Evolutionary conservation across 2,888 invertebrate genomes (phyloP).

Genomic region (Megamerina dolium): DNA sequence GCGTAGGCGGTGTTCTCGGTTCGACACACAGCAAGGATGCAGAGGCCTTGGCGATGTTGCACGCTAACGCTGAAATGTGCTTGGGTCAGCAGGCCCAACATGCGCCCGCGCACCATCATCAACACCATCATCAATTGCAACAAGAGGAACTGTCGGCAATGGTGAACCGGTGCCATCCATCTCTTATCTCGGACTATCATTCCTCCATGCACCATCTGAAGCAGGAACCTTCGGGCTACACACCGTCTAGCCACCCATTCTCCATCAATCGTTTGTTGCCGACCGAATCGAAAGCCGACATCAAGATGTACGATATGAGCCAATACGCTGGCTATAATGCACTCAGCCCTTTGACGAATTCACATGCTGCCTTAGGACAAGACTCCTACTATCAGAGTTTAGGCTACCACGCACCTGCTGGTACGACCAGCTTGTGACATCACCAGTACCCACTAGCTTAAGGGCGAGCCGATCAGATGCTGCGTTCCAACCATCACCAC

Average conservation of each 20-base stretch:
- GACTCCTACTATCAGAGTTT: constrained; percentile 81
- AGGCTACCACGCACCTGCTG: constrained; percentile 64
- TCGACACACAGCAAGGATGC: constrained; percentile 52
- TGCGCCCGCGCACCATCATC: constrained; percentile 52
- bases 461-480: constrained; percentile 52
- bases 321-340: constrained; percentile 60
- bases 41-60: constrained; percentile 68
- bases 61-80: constrained; percentile 59
- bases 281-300: constrained; percentile 79
- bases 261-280: constrained; percentile 90
- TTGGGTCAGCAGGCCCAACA: constrained; percentile 56
- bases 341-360: constrained; percentile 57
- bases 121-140: constrained; percentile 52
- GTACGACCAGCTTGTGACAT: constrained; percentile 85
- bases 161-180: constrained; percentile 61
- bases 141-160: constrained; percentile 60
- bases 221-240: constrained; percentile 71
- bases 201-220: constrained; percentile 63
- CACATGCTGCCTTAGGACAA: constrained; percentile 59
- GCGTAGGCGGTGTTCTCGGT: constrained; percentile 33
- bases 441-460: constrained; percentile 79
- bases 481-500: constrained; percentile 31
- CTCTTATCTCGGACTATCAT: constrained; percentile 58
- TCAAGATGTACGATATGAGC: constrained; percentile 86
- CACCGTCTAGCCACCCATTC: constrained; percentile 85